Percentiles rank a stretch among this genome's conserved stretches.
These are phyloP conservation scores for Cistogaster globosa DNA, from an alignment of 2,888 invertebrate genomes.

Conservation along the genomic window DNA sequence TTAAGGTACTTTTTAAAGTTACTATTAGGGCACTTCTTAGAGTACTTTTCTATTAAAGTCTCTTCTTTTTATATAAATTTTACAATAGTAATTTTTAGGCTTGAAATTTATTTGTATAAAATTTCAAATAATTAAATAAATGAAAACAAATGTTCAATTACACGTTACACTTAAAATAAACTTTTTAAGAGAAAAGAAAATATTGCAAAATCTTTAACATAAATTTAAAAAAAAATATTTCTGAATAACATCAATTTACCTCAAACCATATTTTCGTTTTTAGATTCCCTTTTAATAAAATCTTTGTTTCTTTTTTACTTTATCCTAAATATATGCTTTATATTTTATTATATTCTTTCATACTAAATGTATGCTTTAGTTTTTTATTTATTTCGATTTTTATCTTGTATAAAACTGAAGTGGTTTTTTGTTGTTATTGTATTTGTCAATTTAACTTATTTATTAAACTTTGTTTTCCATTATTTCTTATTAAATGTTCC, in stretches of 20 bases:
- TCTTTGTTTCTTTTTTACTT: neutral
- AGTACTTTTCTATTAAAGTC: too few species aligned
- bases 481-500: too few species aligned
- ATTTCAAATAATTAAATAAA: too few species aligned
- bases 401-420: neutral
- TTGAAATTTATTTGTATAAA: too few species aligned
- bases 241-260: neutral
- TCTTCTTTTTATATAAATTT: too few species aligned
- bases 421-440: conserved; percentile 7
- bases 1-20: too few species aligned
- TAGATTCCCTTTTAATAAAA: neutral
- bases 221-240: neutral
- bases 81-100: too few species aligned
- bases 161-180: too few species aligned
- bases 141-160: too few species aligned
- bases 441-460: conserved; percentile 17
- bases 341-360: neutral
- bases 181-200: too few species aligned
- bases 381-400: conserved; percentile 15
- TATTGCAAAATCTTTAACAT: neutral
- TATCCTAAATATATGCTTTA: conserved; percentile 4
- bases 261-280: neutral
- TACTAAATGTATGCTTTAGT: conserved; percentile 31
- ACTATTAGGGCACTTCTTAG: too few species aligned
- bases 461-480: conserved; percentile 6